Evolutionary conservation across 2,797 vertebrate genomes (phyloP).

Genomic region (Astyanax mexicanus): DNA sequence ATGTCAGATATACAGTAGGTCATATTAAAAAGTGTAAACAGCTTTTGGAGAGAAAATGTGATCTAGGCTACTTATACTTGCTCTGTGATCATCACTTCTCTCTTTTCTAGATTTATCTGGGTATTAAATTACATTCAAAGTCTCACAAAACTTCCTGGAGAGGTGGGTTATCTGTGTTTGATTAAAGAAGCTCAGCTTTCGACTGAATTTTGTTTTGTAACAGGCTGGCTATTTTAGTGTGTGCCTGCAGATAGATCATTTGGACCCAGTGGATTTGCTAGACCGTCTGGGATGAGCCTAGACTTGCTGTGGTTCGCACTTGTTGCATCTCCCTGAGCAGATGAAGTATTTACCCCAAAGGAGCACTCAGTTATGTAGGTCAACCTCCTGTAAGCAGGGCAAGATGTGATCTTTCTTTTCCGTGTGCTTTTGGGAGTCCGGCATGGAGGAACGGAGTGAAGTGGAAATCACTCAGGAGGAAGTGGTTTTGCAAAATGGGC

Average conservation of each 20-base stretch:
- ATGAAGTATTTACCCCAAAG: constrained; percentile 46
- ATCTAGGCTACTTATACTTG: too few relatives aligned
- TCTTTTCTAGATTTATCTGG: too few relatives aligned
- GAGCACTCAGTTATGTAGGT: constrained; percentile 44
- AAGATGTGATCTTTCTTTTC: constrained; percentile 42
- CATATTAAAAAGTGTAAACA: too few relatives aligned
- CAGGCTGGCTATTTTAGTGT: not conserved
- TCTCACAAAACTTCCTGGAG: too few relatives aligned
- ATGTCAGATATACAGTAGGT: too few relatives aligned
- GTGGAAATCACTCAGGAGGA: constrained; percentile 27
- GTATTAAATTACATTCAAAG: too few relatives aligned
- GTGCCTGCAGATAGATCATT: not conserved
- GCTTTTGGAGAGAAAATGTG: too few relatives aligned
- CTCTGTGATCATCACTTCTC: too few relatives aligned
- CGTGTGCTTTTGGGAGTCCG: not conserved
- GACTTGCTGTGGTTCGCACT: constrained; percentile 24
- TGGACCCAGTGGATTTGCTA: constrained; percentile 36
- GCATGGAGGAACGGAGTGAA: constrained; percentile 5
- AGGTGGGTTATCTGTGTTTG: not conserved
- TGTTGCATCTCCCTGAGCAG: constrained; percentile 31
- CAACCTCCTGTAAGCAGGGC: constrained; percentile 41
- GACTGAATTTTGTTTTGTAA: too few relatives aligned
- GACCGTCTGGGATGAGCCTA: constrained; percentile 19
- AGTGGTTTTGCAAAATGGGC: constrained; percentile 19
- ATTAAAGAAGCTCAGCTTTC: too few relatives aligned